These are phyloP conservation scores for Baronia brevicornis DNA, from an alignment of 2,888 invertebrate species.

Conservation along the genomic window DNA sequence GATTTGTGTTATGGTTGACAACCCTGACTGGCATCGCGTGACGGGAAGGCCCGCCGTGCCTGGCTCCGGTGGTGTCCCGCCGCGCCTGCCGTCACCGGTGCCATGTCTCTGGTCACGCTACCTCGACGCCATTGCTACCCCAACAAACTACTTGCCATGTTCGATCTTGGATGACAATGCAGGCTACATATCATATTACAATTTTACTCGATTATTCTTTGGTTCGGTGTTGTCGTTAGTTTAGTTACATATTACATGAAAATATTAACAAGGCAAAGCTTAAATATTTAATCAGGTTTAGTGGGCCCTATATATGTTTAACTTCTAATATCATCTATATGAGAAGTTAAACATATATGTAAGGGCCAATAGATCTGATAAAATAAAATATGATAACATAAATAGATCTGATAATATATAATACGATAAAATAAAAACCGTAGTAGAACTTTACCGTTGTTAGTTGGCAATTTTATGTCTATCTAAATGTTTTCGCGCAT, in stretches of 20 bases:
- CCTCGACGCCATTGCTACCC: constrained; percentile 17
- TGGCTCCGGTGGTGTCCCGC: constrained; percentile 41
- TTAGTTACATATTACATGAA: not conserved
- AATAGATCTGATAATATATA: too few species aligned
- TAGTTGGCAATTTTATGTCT: too few species aligned
- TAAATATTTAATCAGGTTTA: too few species aligned
- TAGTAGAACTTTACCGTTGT: too few species aligned
- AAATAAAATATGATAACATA: too few species aligned
- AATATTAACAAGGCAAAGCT: not conserved
- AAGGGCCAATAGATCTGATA: too few species aligned
- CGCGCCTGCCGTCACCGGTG: constrained; percentile 43
- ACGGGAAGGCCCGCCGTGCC: constrained; percentile 42
- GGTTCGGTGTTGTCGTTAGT: constrained; percentile 5
- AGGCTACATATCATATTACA: constrained; percentile 13
- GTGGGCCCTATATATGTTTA: too few species aligned
- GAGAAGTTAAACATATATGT: too few species aligned
- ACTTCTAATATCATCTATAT: too few species aligned
- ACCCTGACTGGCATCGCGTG: constrained; percentile 51
- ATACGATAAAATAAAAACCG: too few species aligned
- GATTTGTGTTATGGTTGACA: constrained; percentile 22
- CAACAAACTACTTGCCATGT: constrained; percentile 25
- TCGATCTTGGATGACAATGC: constrained; percentile 13
- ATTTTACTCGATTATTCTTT: constrained; percentile 10
- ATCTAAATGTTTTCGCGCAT: too few species aligned
- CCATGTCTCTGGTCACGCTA: constrained; percentile 66